These are phyloP conservation scores for Wasmannia auropunctata DNA, from an alignment of 1,140 invertebrate species.

Conservation along the genomic window DNA sequence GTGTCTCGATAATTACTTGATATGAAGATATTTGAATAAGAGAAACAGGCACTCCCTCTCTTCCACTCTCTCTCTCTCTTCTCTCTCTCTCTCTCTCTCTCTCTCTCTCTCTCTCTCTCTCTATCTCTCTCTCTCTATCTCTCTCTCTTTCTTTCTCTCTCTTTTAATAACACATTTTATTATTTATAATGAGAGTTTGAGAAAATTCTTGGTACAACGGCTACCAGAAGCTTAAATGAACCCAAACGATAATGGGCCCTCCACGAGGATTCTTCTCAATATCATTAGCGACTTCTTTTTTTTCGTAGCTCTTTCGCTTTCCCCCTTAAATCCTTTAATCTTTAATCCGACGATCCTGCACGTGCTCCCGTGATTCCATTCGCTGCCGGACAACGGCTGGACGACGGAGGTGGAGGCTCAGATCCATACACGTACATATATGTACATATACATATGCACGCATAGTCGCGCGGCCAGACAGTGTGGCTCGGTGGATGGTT, in stretches of 20 bases:
- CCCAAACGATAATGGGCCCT: constrained; percentile 47
- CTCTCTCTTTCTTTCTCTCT: too few relatives aligned
- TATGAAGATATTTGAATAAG: neutral
- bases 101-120: too few relatives aligned
- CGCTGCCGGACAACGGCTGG: constrained; percentile 12
- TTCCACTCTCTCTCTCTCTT: too few relatives aligned
- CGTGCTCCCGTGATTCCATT: constrained; percentile 64
- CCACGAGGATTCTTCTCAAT: constrained; percentile 31
- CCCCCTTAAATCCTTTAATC: constrained; percentile 67
- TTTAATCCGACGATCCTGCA: constrained; percentile 65
- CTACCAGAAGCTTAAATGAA: constrained; percentile 39
- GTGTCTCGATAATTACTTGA: neutral
- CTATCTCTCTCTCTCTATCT: too few relatives aligned
- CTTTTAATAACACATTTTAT: neutral
- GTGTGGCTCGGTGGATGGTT: constrained; percentile 61
- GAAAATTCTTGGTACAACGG: neutral
- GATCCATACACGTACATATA: constrained; percentile 21
- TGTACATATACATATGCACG: neutral
- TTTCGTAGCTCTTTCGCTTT: constrained; percentile 35
- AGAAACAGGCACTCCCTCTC: too few relatives aligned
- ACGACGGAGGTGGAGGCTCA: neutral
- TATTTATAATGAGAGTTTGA: neutral
- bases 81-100: too few relatives aligned
- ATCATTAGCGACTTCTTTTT: constrained; percentile 57
- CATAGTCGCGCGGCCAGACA: constrained; percentile 47